Percentiles rank a stretch among this genome's conserved stretches.
Conservation (phyloP, 1,140 invertebrate genomes). For the Ceratosolen solmsi region DNA sequence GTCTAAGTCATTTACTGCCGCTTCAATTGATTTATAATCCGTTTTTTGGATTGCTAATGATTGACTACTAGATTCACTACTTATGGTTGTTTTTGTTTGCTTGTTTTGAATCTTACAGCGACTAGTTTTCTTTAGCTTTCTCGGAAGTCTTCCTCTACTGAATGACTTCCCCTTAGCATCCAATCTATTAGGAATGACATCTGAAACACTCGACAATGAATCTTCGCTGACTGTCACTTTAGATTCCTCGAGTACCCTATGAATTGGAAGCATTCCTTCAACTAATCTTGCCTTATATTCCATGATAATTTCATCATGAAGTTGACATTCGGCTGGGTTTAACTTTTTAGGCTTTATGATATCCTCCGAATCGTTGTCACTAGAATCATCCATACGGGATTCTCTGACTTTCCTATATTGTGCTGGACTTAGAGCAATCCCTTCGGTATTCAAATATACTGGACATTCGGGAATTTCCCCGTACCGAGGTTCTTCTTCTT, state of each 20-base stretch:
- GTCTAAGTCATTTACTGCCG: slow-evolving; percentile 20
- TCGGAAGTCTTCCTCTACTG: background rate
- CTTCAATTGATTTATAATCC: background rate
- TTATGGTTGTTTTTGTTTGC: background rate
- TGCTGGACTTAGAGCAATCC: slow-evolving; percentile 61
- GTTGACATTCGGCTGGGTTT: slow-evolving; percentile 55
- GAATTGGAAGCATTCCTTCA: slow-evolving; percentile 68
- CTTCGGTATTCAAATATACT: slow-evolving; percentile 59
- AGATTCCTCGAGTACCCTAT: slow-evolving; percentile 67
- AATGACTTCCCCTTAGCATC: background rate
- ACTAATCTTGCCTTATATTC: slow-evolving; percentile 64
- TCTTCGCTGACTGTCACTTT: slow-evolving; percentile 66
- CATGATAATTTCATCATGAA: slow-evolving; percentile 65
- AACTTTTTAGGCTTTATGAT: slow-evolving; percentile 41
- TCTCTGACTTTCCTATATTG: slow-evolving; percentile 59
- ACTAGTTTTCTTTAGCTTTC: background rate
- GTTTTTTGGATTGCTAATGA: background rate
- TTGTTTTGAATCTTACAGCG: background rate
- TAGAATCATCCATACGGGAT: background rate
- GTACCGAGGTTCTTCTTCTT: slow-evolving; percentile 25
- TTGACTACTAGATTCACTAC: slow-evolving; percentile 23
- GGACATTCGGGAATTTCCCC: slow-evolving; percentile 7
- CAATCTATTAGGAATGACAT: slow-evolving; percentile 61
- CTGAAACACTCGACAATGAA: slow-evolving; percentile 57
- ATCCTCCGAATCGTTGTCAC: background rate